phyloP scores from a whole-genome alignment of 1,140 invertebrate genomes.

The Drosophila obscura region DNA sequence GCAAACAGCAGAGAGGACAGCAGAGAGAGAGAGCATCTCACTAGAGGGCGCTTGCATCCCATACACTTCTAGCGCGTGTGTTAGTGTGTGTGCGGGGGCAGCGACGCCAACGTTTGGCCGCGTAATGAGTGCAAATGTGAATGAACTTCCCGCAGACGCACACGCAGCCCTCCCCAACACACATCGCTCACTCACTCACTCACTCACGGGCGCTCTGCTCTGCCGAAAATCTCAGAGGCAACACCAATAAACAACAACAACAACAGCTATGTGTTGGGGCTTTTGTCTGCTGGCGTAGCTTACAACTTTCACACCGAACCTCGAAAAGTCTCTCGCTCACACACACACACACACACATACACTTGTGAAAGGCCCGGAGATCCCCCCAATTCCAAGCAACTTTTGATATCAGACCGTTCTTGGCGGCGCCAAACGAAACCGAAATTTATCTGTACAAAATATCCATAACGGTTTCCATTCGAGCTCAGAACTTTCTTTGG shows the following conservation, averaged over 20 bases:
- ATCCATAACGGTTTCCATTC: conserved; percentile 35
- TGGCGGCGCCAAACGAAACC: conserved; percentile 47
- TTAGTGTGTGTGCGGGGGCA: conserved; percentile 29
- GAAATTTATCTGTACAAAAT: conserved; percentile 42
- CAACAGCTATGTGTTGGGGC: conserved; percentile 41
- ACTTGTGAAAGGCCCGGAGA: conserved; percentile 57
- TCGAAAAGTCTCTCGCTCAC: conserved; percentile 46
- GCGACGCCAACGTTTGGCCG: conserved; percentile 53
- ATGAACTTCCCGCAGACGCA: conserved; percentile 78
- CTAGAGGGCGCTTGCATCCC: no score
- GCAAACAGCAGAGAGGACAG: no score
- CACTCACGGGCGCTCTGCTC: conserved; percentile 15
- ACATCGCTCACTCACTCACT: conserved; percentile 32
- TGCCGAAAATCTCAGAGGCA: conserved; percentile 55
- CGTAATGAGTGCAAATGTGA: conserved; percentile 81
- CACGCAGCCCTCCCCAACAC: conserved; percentile 43
- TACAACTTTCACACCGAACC: conserved; percentile 73
- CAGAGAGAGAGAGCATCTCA: no score
- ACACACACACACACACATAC: conserved; percentile 16
- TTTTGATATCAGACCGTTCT: conserved; percentile 51
- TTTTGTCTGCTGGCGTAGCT: conserved; percentile 43
- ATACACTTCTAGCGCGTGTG: no score
- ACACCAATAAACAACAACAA: conserved; percentile 21
- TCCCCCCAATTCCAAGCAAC: conserved; percentile 20
- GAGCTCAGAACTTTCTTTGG: conserved; percentile 28